A percentile compares a stretch with the other conserved stretches of the same genome.
Evolutionary conservation across 2,797 vertebrate genomes (phyloP).

Genomic region (Protonibea diacanthus): DNA sequence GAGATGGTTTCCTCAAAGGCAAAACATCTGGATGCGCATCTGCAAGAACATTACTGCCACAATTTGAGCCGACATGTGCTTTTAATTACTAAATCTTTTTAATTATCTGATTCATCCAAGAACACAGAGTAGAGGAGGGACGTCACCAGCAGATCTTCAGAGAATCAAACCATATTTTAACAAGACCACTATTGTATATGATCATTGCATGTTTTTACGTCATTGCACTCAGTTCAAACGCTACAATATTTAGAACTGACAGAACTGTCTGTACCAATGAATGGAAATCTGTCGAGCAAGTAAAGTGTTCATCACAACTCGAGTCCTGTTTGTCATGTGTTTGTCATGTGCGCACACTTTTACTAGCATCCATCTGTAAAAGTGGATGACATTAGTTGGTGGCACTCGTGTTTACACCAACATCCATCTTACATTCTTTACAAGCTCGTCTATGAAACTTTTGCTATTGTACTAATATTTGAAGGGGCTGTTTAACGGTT

Average conservation of each 20-base stretch:
- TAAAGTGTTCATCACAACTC: no score
- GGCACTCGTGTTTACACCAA: background rate
- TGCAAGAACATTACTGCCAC: slow-evolving; percentile 18
- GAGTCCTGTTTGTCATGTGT: background rate
- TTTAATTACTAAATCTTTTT: background rate
- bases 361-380: background rate
- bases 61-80: background rate
- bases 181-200: background rate
- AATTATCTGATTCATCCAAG: no score
- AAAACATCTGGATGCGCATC: slow-evolving; percentile 13
- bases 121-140: no score
- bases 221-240: background rate
- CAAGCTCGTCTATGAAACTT: slow-evolving; percentile 1
- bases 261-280: background rate
- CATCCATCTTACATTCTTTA: slow-evolving; percentile 12
- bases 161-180: background rate
- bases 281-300: no score
- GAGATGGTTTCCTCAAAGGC: slow-evolving; percentile 32
- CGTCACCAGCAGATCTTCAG: background rate
- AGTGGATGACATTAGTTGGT: background rate
- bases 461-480: slow-evolving; percentile 62
- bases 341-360: background rate
- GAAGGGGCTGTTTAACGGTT: slow-evolving; percentile 35
- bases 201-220: background rate
- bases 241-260: background rate